Evolutionary conservation across 2,113 vertebrate species (phyloP), one percentile per base, ranked within the genome.

Genomic region (Cheirogaleus medius): DNA sequence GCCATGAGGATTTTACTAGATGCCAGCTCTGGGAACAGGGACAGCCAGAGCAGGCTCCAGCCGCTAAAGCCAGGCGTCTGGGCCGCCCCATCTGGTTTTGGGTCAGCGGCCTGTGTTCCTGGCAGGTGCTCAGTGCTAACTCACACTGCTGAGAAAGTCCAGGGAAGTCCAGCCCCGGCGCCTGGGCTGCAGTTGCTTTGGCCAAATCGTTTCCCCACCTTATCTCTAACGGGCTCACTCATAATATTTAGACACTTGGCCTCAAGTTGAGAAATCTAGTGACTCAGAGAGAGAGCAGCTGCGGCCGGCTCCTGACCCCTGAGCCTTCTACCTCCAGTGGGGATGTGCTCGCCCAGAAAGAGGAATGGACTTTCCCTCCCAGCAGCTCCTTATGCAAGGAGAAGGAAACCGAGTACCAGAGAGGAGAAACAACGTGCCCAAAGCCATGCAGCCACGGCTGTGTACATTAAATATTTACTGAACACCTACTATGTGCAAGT

Each of bases 211-310:
- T 78, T 94, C 56, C 34, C n/a, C n/a, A 63, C 63, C 91, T 96
- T 97, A 97, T 98, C 94, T 93, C 77, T 29, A 42, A 8, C 11
- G 0, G 3, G 52, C 78, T 81, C 91, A 39, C 69, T 89, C 91
- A 74, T 76, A 90, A 82, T 82, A 32, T 88, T 97, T 66, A 92
- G 95, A 95, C 44, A 9, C 4, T 85, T 68, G 64, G 49, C 76
- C 42, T 77, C 14, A 34, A 56, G 27, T 68, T 29, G 87, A 71
- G 87, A 95, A 93, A 85, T 52, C 15, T 37, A 6, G 37, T 97
- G 97, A 98, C 11, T 96, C 97, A 97, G 77, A 83, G 68, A 84
- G 25, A 82, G 37, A 78, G 47, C 66, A 85, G 71, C 71, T 84
- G 52, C 0, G 3, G 52, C 66, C 8, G 0, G 20, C 29, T 52